These are phyloP conservation scores for Hypercompe scribonia DNA, from an alignment of 2,888 invertebrate species.

Conservation along the genomic window DNA sequence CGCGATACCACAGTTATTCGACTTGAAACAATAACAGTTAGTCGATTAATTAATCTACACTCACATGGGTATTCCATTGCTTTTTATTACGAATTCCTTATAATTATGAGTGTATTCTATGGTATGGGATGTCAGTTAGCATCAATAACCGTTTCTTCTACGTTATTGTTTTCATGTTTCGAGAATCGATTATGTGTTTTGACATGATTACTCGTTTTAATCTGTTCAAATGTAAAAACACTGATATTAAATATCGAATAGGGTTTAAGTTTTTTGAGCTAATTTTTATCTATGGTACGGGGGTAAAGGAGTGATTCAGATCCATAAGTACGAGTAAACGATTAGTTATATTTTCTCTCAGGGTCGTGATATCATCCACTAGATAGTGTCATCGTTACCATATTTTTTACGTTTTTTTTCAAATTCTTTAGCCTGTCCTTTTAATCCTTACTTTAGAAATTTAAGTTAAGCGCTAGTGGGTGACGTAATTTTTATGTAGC, in stretches of 20 bases:
- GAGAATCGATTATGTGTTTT: slow-evolving; percentile 16
- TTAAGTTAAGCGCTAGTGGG: neutral
- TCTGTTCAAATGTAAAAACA: slow-evolving; percentile 24
- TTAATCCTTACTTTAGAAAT: neutral
- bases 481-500: neutral
- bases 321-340: no score
- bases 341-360: no score
- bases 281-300: no score
- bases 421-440: slow-evolving; percentile 17
- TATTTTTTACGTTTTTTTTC: slow-evolving; percentile 30
- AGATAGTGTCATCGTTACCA: slow-evolving; percentile 27
- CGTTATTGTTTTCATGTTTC: slow-evolving; percentile 7
- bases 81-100: slow-evolving; percentile 38
- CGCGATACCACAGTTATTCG: slow-evolving; percentile 49
- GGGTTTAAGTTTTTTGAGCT: slow-evolving; percentile 37
- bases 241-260: slow-evolving; percentile 21
- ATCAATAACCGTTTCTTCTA: slow-evolving; percentile 28
- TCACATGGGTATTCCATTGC: slow-evolving; percentile 50
- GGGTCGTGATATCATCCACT: no score
- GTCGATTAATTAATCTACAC: slow-evolving; percentile 55
- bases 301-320: no score
- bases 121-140: slow-evolving; percentile 42
- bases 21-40: slow-evolving; percentile 54
- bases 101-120: slow-evolving; percentile 14
- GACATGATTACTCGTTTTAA: slow-evolving; percentile 33